Base-by-base conservation (phyloP, 1,140 invertebrate genomes). In the Drosophila repleta region DNA sequence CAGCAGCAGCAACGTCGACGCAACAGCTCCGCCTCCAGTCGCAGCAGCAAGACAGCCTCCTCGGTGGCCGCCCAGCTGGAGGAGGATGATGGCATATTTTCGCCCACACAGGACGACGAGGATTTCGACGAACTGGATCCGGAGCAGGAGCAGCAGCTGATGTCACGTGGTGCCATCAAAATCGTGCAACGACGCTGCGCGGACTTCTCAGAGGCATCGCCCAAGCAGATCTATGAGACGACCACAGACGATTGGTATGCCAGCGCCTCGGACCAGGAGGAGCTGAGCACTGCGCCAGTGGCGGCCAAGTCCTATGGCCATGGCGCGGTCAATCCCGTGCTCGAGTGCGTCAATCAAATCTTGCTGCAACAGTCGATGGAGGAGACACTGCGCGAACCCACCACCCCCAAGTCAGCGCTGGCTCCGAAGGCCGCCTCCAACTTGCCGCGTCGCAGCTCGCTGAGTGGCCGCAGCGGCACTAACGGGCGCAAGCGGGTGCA, bases 311-410 rank as follows among this genome's bases (percentile, higher is more conserved):
- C 80, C 1, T 91, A 91, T 55, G 74, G 72, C 13, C 71, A 82
- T 13, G 81, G 78, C 52, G 90, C 90, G 63, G 94, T 95, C 49
- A 95, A 95, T 90, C 95, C 95, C 0, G 95, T 95, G 2, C 87
- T 95, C 8, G 94, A 95, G 79, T 95, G 95, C 79, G 95, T 95
- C 53, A 95, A 95, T 90, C 90, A 91, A 43, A 92, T 92, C 29
- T 43, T 92, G 18, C 55, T 92, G 5, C 90, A 92, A 60, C 91
- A 91, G 52, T 91, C 90, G 4, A 90, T 92, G 88, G 91, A 92
- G 46, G 91, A 91, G 13, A 68, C 75, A 2, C 37, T 74, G 15
- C 56, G 64, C 17, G 80, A 77, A 10, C 65, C 51, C 2, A 24
- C 56, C 21, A 65, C 55, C 11, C 72, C 70, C 17, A 75, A 69